phyloP scores from a whole-genome alignment of 2,888 invertebrate species.

The Drosophila picticornis region DNA sequence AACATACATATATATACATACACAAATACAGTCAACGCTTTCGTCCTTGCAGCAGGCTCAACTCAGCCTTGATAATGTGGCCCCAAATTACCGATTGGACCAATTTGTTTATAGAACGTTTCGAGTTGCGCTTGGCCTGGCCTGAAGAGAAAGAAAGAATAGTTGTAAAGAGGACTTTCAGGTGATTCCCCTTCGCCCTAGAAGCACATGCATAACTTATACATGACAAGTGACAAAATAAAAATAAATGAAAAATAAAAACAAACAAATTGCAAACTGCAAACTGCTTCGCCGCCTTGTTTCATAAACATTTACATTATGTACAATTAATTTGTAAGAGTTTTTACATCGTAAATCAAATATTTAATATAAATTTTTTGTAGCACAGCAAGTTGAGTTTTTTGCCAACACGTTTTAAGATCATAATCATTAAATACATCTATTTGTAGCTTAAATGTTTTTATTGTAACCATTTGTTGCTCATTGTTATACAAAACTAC shows the following conservation, averaged over 20 bases:
- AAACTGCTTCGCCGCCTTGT: constrained; percentile 61
- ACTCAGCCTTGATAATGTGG: constrained; percentile 11
- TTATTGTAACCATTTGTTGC: constrained; percentile 77
- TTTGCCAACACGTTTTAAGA: constrained; percentile 46
- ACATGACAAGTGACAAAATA: constrained; percentile 4
- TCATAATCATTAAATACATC: constrained; percentile 44
- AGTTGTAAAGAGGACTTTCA: constrained; percentile 5
- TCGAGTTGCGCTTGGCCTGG: constrained; percentile 25
- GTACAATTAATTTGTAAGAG: constrained; percentile 78
- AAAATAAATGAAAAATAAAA: not conserved
- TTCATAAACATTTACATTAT: constrained; percentile 65
- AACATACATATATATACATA: constrained; percentile 1
- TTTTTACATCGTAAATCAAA: constrained; percentile 75
- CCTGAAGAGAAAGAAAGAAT: not conserved
- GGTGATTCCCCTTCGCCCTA: not conserved
- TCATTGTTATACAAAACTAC: constrained; percentile 52
- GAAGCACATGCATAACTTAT: constrained; percentile 15
- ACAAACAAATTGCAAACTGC: constrained; percentile 19
- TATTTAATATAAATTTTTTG: constrained; percentile 75
- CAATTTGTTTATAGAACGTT: constrained; percentile 33
- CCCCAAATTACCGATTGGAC: constrained; percentile 28
- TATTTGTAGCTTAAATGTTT: constrained; percentile 78
- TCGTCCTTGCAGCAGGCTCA: constrained; percentile 28
- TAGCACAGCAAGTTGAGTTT: constrained; percentile 62
- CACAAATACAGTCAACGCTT: constrained; percentile 15